Evolutionary conservation across 2,888 invertebrate genomes (phyloP), one percentile per base, ranked within the genome.

Genomic region (Amphipyra tragopoginis): DNA sequence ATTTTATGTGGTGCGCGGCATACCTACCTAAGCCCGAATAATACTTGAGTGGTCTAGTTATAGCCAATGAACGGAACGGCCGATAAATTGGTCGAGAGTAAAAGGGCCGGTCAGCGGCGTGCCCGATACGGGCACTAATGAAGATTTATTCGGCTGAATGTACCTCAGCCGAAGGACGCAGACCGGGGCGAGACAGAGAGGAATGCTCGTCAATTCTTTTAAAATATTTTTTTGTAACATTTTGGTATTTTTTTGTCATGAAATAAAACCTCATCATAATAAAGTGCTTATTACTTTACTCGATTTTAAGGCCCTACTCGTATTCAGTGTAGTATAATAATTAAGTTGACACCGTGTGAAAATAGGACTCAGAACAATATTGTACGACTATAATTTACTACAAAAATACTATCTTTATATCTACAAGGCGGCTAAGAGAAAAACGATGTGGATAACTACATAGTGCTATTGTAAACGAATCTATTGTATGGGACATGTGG

Each of bases 141-240:
- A 86, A 88, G 90, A 91, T 91, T 90, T 90, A 90, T 89, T 77
- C 77, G 60, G 59, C 66, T 58, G 72, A 66, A 73, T 63, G 66
- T 62, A 65, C 72, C 60, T 56, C 43, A 52, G 26, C n/a, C 43
- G 66, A 66, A 66, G 67, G 64, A 66, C 70, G 59, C 67, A 68
- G 60, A 61, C 51, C 44, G 61, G 14, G 5, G 36, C 14, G 43
- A 71, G 52, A 53, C 21, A 11, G 29, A 40, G 60, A 33, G 40
- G 38, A 43, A 40, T 26, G 8, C 8, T 34, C n/a, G 14, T 29
- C 14, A 72, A 42, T 29, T 39, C 29, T 21, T 38, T 38, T 40
- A 38, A 26, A 39, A 36, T 44, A 43, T 53, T 53, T 47, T 51
- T 42, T 36, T 14, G 29, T 29, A 4, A 0, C 0, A 7, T 4